Percentiles rank a stretch among this genome's conserved stretches.
phyloP scores from a whole-genome alignment of 2,888 invertebrate genomes.

The Stegophylla sp. region DNA sequence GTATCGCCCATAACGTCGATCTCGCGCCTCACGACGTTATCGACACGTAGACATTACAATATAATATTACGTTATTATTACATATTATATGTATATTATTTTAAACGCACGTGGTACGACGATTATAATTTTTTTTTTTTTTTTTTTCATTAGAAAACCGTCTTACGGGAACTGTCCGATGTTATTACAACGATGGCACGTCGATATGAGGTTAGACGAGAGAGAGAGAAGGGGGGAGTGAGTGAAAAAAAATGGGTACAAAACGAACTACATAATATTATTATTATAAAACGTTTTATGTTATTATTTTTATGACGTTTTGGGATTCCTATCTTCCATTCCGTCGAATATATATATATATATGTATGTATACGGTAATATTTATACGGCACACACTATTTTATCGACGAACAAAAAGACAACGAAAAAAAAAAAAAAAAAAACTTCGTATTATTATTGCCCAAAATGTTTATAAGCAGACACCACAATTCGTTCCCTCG shows the following conservation, averaged over 20 bases:
- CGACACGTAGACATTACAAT: too few species aligned
- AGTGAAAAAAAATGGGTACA: neutral
- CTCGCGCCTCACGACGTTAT: constrained; percentile 34
- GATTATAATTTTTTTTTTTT: constrained; percentile 1
- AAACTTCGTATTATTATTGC: too few species aligned
- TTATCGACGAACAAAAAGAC: too few species aligned
- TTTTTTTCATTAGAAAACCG: neutral
- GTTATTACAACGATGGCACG: neutral
- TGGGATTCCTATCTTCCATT: neutral
- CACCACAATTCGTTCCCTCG: too few species aligned
- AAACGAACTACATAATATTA: neutral
- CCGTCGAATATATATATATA: too few species aligned
- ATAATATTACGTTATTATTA: too few species aligned
- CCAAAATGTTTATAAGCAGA: too few species aligned
- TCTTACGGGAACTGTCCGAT: neutral
- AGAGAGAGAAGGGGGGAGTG: too few species aligned
- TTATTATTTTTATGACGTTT: neutral
- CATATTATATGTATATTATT: constrained; percentile 17
- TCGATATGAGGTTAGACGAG: too few species aligned
- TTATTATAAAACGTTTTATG: neutral
- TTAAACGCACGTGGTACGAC: constrained; percentile 1
- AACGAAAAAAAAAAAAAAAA: too few species aligned
- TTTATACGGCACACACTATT: too few species aligned
- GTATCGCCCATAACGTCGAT: constrained; percentile 31
- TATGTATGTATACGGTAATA: too few species aligned